These are phyloP conservation scores for Drosophila nr. fundita DNA, from an alignment of 2,888 invertebrate species.

Conservation along the genomic window DNA sequence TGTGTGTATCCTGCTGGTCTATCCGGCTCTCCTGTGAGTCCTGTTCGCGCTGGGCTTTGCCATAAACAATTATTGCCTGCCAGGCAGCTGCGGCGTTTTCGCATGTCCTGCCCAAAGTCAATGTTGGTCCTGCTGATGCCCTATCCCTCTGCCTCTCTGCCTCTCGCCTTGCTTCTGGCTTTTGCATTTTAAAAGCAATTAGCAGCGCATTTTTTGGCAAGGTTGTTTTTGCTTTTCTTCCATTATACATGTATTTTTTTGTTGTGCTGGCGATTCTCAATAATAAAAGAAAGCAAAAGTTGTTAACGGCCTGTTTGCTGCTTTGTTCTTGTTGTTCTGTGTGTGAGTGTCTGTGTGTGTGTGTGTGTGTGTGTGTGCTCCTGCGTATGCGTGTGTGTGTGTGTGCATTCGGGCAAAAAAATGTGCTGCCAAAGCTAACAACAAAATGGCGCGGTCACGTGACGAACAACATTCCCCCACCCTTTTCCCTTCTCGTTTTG, in stretches of 20 bases:
- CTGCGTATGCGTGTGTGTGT: conserved; percentile 13
- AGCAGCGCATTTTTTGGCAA: conserved; percentile 74
- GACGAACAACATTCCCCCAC: conserved; percentile 38
- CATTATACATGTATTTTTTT: conserved; percentile 17
- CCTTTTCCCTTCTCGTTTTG: conserved; percentile 15
- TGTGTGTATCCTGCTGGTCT: conserved; percentile 71
- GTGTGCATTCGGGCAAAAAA: conserved; percentile 41
- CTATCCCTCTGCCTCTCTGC: not conserved
- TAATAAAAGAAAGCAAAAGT: conserved; percentile 68
- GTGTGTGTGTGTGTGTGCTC: conserved; percentile 5
- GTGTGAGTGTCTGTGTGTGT: not conserved
- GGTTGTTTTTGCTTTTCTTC: conserved; percentile 51
- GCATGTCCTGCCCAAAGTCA: conserved; percentile 72
- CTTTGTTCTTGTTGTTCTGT: conserved; percentile 26
- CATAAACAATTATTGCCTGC: conserved; percentile 73
- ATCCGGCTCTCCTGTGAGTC: conserved; percentile 28
- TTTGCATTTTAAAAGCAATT: conserved; percentile 80
- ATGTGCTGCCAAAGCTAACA: conserved; percentile 64
- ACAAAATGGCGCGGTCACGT: conserved; percentile 70
- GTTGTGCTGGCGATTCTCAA: conserved; percentile 64
- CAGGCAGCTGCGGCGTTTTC: conserved; percentile 72
- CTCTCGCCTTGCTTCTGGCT: conserved; percentile 40
- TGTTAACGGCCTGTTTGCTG: conserved; percentile 52
- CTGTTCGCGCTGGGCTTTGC: conserved; percentile 53
- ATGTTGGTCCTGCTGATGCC: conserved; percentile 65